A percentile compares a stretch with the other conserved stretches of the same genome.
phyloP scores from a whole-genome alignment of 2,888 invertebrate genomes.

The Papilio elwesi region DNA sequence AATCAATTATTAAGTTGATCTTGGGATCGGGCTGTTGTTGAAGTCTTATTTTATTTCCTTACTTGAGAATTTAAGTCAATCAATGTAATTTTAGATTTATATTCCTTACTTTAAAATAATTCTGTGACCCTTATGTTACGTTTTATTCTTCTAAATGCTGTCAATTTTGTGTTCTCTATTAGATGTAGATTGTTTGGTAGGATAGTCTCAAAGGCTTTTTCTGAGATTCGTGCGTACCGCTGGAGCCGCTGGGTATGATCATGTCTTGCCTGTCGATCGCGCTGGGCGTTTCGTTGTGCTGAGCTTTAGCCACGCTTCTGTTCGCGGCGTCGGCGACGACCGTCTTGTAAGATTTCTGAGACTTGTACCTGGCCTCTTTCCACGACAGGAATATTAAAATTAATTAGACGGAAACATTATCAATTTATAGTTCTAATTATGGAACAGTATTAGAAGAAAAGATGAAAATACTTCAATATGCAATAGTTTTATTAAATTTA shows the following conservation, averaged over 20 bases:
- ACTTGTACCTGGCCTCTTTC: conserved; percentile 41
- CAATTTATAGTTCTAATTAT: no score
- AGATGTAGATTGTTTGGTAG: conserved; percentile 2
- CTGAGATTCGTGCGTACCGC: background rate
- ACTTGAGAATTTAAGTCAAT: background rate
- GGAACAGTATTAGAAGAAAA: no score
- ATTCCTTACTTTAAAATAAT: no score
- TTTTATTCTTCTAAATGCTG: background rate
- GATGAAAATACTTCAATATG: no score
- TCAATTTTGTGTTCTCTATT: conserved; percentile 1
- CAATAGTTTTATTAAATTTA: no score
- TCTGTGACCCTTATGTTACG: background rate
- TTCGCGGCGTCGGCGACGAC: conserved; percentile 44
- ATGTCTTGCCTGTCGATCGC: conserved; percentile 49
- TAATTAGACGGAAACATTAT: no score
- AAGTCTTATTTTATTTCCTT: conserved; percentile 7
- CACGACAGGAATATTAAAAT: conserved; percentile 33
- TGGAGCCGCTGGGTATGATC: conserved; percentile 40
- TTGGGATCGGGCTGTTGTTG: conserved; percentile 3
- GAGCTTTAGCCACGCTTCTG: conserved; percentile 63
- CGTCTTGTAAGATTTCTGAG: conserved; percentile 39
- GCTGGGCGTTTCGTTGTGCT: conserved; percentile 61
- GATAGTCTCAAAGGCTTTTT: no score
- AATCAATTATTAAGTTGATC: background rate
- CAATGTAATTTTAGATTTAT: no score